Conservation (phyloP, 2,888 invertebrate genomes). For the Dolomedes plantarius region DNA sequence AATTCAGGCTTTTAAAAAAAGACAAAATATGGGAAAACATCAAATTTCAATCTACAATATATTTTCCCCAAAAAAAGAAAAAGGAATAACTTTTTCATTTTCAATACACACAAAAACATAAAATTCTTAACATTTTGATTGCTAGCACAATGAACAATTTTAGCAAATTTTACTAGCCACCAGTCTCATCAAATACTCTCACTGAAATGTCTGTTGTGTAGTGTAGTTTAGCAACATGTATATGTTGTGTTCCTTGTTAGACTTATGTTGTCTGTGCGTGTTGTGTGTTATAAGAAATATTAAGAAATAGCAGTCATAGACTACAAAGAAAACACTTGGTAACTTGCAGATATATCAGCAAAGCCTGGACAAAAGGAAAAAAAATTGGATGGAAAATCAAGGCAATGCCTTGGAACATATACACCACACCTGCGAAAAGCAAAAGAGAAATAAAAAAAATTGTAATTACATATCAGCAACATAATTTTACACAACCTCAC, state of each 20-base stretch:
- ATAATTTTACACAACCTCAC: not conserved
- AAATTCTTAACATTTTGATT: no score
- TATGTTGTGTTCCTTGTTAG: slow-evolving; percentile 37
- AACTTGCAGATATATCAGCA: slow-evolving; percentile 24
- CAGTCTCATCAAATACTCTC: not conserved
- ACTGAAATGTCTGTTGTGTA: slow-evolving; percentile 1
- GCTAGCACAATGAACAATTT: no score
- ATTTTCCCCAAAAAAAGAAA: no score
- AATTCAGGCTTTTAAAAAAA: no score
- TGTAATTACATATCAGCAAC: not conserved
- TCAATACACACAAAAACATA: no score
- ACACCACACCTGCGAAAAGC: not conserved
- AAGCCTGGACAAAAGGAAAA: not conserved
- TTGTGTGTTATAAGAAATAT: slow-evolving; percentile 13
- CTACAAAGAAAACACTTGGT: not conserved
- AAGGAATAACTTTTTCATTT: no score
- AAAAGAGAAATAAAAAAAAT: not conserved
- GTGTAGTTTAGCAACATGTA: slow-evolving; percentile 44
- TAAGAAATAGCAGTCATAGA: not conserved
- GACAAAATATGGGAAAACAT: no score
- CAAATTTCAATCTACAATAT: no score
- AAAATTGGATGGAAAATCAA: not conserved
- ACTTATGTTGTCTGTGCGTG: slow-evolving; percentile 60
- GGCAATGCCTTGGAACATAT: not conserved
- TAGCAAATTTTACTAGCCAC: not conserved